These are phyloP conservation scores for Orbicella faveolata DNA, from an alignment of 64 coral and sea anemone species.

Conservation along the genomic window DNA sequence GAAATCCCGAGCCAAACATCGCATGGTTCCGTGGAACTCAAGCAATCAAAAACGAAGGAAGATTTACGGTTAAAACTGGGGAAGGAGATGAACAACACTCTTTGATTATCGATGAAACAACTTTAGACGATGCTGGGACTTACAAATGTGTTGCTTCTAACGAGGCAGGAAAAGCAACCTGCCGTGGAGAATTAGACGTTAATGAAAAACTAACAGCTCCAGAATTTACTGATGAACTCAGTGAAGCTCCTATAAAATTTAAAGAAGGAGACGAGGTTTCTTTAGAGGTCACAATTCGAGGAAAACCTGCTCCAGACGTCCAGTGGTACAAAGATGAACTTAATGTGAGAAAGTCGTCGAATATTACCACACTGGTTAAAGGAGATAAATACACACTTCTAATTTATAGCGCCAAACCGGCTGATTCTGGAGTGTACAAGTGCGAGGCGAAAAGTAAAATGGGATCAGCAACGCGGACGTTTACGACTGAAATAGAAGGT, in stretches of 20 bases:
- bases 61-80: conserved; percentile 47
- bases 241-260: conserved; percentile 59
- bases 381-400: conserved; percentile 67
- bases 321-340: conserved; percentile 90
- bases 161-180: conserved; percentile 76
- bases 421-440: conserved; percentile 87
- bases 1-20: conserved; percentile 76
- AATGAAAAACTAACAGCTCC: conserved; percentile 70
- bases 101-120: conserved; percentile 64
- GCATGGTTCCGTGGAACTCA: conserved; percentile 83
- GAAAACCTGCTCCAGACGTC: conserved; percentile 84
- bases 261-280: conserved; percentile 79
- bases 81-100: conserved; percentile 47
- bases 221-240: conserved; percentile 66
- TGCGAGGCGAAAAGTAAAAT: conserved; percentile 88
- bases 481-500: conserved; percentile 88
- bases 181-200: conserved; percentile 72
- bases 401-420: conserved; percentile 56
- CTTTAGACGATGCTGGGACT: conserved; percentile 64
- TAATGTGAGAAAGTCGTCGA: conserved; percentile 48
- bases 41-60: conserved; percentile 57
- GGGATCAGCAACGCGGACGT: conserved; percentile 66
- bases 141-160: conserved; percentile 98
- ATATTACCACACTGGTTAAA: conserved; percentile 46
- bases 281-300: conserved; percentile 67